Evolutionary conservation across 2,113 vertebrate genomes (phyloP).

Genomic region (Sakesphorus luctuosus): DNA sequence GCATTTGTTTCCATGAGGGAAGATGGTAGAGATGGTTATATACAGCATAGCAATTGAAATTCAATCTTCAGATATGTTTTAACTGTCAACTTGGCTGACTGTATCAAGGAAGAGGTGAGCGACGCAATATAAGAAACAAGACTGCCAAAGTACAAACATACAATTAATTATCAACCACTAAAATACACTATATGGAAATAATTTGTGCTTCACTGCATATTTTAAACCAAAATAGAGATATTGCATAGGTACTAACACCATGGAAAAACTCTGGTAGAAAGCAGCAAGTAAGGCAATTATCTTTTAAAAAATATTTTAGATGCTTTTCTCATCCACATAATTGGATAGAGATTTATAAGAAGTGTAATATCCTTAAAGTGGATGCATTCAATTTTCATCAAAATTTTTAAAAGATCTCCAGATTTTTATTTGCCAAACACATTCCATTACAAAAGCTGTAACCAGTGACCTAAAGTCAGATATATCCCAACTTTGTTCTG

Average conservation of each 20-base stretch:
- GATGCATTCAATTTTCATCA: not conserved
- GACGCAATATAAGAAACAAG: not conserved
- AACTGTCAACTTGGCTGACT: not conserved
- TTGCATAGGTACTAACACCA: not conserved
- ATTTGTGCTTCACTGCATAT: not conserved
- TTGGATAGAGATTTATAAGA: not conserved
- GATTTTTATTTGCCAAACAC: not conserved
- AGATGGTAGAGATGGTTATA: not conserved
- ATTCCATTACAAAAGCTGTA: not conserved
- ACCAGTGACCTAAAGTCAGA: not conserved
- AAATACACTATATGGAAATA: not conserved
- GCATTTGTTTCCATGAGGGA: not conserved
- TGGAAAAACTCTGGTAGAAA: not conserved
- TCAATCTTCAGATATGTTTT: not conserved
- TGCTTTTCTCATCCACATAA: not conserved
- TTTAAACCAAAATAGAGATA: not conserved
- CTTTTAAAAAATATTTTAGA: not conserved
- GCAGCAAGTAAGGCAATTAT: not conserved
- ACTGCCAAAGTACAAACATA: not conserved
- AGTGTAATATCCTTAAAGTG: rapidly evolving
- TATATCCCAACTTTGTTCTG: not conserved
- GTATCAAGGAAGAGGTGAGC: not conserved
- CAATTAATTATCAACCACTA: not conserved
- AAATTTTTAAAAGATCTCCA: not conserved
- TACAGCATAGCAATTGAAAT: rapidly evolving